Conservation (phyloP, 2,888 invertebrate species). For the Lissonota sp. region DNA sequence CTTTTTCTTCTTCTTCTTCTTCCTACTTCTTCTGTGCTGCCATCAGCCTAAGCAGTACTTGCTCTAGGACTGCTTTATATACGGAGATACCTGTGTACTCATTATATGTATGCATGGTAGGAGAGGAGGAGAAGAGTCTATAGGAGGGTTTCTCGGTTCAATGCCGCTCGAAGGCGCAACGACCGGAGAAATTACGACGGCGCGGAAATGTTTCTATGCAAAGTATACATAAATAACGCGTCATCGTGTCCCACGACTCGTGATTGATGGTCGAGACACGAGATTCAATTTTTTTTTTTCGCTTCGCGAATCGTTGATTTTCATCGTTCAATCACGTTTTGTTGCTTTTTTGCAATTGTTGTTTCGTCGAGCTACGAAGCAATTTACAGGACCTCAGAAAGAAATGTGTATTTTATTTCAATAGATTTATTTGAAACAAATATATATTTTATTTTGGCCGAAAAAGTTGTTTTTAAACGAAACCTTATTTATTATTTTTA, state of each 20-base stretch:
- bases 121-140: too few species aligned
- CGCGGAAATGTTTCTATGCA: too few species aligned
- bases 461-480: too few species aligned
- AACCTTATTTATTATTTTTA: too few species aligned
- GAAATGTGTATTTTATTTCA: too few species aligned
- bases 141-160: conserved; percentile 62
- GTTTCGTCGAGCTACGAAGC: too few species aligned
- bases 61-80: conserved; percentile 5
- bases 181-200: conserved; percentile 57
- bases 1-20: conserved; percentile 44
- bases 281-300: too few species aligned
- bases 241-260: conserved; percentile 1
- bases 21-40: conserved; percentile 20
- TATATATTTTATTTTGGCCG: neutral
- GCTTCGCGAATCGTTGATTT: too few species aligned
- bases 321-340: too few species aligned
- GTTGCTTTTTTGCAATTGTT: too few species aligned
- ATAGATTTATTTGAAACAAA: neutral
- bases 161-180: conserved; percentile 66
- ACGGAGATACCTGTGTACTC: conserved; percentile 15
- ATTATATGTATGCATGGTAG: neutral
- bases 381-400: too few species aligned
- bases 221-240: neutral
- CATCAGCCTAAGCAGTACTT: conserved; percentile 46
- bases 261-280: too few species aligned